phyloP scores from a whole-genome alignment of 1,140 invertebrate species.

The Hycleus cichorii region DNA sequence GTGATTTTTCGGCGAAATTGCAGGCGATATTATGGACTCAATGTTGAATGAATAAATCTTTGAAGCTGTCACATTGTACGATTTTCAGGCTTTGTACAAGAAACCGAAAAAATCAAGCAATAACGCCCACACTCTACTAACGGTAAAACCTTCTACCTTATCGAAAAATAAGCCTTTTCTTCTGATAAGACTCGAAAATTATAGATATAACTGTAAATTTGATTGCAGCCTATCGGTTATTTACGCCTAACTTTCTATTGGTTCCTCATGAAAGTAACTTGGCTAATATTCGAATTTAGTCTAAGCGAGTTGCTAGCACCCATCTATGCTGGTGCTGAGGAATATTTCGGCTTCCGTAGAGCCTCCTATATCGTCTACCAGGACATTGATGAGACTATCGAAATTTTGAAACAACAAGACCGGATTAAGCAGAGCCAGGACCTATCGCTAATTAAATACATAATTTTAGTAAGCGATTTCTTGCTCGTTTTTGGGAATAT shows the following conservation, averaged over 20 bases:
- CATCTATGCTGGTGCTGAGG: conserved; percentile 16
- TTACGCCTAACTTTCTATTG: conserved; percentile 34
- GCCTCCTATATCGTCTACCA: too few relatives aligned
- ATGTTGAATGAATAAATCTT: conserved; percentile 69
- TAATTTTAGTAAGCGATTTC: too few relatives aligned
- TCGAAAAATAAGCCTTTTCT: too few relatives aligned
- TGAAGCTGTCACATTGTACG: conserved; percentile 68
- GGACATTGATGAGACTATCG: too few relatives aligned
- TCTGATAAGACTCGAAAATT: too few relatives aligned
- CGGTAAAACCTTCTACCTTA: conserved; percentile 27
- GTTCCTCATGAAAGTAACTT: conserved; percentile 39
- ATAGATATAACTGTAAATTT: not conserved
- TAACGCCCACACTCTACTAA: conserved; percentile 37
- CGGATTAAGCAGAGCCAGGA: too few relatives aligned
- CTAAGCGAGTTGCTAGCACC: conserved; percentile 30
- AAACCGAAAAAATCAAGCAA: conserved; percentile 32
- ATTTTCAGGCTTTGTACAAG: conserved; percentile 76
- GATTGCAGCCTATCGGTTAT: conserved; percentile 40
- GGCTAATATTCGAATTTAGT: conserved; percentile 39
- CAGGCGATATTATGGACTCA: conserved; percentile 70
- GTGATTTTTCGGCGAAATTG: conserved; percentile 76
- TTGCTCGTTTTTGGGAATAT: too few relatives aligned
- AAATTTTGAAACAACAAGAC: not conserved
- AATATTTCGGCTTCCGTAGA: not conserved
- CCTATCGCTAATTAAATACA: too few relatives aligned